Evolutionary conservation across 2,797 vertebrate genomes (phyloP).

Genomic region (Pantherophis vulpinus): DNA sequence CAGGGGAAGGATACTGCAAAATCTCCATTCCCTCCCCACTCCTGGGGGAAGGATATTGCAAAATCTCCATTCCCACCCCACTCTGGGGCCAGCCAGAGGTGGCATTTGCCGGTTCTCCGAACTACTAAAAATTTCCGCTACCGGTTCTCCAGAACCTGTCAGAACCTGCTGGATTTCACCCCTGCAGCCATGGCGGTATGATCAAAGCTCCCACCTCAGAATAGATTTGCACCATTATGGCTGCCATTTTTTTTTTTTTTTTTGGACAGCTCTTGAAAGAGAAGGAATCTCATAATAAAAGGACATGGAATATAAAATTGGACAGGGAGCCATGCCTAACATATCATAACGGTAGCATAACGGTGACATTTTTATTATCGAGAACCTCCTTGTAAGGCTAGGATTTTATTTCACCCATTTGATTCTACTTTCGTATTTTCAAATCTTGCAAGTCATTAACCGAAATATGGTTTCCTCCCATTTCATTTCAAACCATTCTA

Average conservation of each 20-base stretch:
- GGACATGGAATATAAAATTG: background rate
- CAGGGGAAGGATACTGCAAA: too few species aligned
- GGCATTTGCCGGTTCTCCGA: too few species aligned
- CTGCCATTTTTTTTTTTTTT: background rate
- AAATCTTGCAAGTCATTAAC: background rate
- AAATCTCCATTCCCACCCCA: too few species aligned
- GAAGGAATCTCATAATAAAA: background rate
- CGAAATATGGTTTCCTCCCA: background rate
- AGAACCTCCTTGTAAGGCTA: background rate
- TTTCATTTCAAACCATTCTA: background rate
- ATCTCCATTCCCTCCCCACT: too few species aligned
- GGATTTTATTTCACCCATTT: background rate
- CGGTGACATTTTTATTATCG: background rate
- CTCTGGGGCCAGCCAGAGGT: too few species aligned
- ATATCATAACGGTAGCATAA: background rate
- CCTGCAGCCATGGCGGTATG: background rate
- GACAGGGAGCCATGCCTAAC: background rate
- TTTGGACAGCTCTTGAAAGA: background rate
- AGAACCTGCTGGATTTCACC: too few species aligned
- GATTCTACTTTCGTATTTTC: background rate
- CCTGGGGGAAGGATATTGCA: too few species aligned
- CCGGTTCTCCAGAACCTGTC: too few species aligned
- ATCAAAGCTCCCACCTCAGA: background rate
- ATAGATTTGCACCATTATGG: background rate
- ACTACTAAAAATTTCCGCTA: too few species aligned